Evolutionary conservation across 2,113 vertebrate genomes (phyloP), one percentile per base, ranked within the genome.

Genomic region (Alectura lathami): DNA sequence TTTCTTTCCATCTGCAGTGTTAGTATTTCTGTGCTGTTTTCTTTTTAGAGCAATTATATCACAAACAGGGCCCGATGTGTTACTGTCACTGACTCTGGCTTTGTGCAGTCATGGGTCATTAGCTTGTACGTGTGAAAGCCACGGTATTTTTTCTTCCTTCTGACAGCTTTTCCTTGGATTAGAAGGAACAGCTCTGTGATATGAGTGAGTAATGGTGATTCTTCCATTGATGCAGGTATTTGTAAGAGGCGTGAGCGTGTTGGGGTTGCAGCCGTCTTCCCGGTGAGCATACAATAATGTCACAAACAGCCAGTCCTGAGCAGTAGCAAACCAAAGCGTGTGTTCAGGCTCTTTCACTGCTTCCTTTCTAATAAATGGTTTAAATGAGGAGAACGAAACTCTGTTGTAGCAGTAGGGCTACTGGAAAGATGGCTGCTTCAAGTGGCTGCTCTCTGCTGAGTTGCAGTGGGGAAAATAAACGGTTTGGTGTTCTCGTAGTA

Each of bases 1-100:
- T 60, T 40, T 42, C 42, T 40, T 34, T 38, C 36, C 6, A 6
- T 34, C 57, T 18, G 38, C 23, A 4, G 74, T 4, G 9, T 15
- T 9, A 50, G 40, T 14, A 26, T 30, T 67, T 47, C 48, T 51
- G 56, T 24, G 42, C 51, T 32, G 23, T 43, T 34, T 26, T 18
- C 76, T 48, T 29, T 40, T 17, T 24, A 54, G 75, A 57, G n/a
- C 56, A 24, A 5, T 32, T 23, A 8, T 54, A 30, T 60, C 30
- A 40, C 2, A 2, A 4, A 9, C 12, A 11, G 73, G 30, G 18
- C 27, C 23, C 0, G 1, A 36, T 16, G 30, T 6, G 32, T 32
- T 42, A 32, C 13, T 4, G 43, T 10, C 23, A 27, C 51, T 53
- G 69, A 59, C 17, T 51, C 59, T 13, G 50, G 72, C 50, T 36